These are phyloP conservation scores for Eupithecia subfuscata DNA, from an alignment of 2,888 invertebrate genomes.

Conservation along the genomic window DNA sequence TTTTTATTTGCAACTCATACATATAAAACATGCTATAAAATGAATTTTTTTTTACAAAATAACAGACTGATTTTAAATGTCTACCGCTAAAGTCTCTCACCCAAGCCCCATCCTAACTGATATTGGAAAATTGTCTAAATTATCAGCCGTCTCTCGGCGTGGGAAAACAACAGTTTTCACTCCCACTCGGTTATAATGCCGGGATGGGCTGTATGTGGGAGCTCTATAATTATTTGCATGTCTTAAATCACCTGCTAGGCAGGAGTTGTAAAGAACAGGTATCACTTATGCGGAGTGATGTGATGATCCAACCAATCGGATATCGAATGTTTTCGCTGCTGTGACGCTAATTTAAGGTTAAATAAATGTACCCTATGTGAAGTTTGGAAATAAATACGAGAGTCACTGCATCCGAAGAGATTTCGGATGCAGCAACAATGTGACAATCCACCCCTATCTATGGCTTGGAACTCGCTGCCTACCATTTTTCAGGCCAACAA, in stretches of 20 bases:
- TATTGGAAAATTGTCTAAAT: conserved; percentile 84
- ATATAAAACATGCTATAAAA: no score
- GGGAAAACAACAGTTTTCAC: conserved; percentile 78
- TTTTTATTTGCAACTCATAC: no score
- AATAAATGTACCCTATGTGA: no score
- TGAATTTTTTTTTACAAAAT: no score
- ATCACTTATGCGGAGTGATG: not conserved
- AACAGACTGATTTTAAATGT: no score
- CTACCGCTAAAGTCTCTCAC: conserved; percentile 30
- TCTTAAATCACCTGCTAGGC: conserved; percentile 15
- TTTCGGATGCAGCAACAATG: not conserved
- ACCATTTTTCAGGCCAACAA: not conserved
- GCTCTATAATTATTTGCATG: conserved; percentile 33
- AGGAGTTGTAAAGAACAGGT: not conserved
- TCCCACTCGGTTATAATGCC: conserved; percentile 54
- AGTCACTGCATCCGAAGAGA: no score
- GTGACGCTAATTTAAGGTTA: not conserved
- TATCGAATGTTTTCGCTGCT: not conserved
- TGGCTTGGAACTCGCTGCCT: no score
- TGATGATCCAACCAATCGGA: not conserved
- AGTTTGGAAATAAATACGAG: no score
- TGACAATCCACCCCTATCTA: no score
- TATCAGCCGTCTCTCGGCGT: conserved; percentile 75
- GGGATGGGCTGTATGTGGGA: conserved; percentile 15
- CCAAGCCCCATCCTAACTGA: conserved; percentile 59